Percentiles rank a stretch among this genome's conserved stretches.
Conservation (phyloP, 2,113 vertebrate species). For the Balaenoptera acutorostrata region DNA sequence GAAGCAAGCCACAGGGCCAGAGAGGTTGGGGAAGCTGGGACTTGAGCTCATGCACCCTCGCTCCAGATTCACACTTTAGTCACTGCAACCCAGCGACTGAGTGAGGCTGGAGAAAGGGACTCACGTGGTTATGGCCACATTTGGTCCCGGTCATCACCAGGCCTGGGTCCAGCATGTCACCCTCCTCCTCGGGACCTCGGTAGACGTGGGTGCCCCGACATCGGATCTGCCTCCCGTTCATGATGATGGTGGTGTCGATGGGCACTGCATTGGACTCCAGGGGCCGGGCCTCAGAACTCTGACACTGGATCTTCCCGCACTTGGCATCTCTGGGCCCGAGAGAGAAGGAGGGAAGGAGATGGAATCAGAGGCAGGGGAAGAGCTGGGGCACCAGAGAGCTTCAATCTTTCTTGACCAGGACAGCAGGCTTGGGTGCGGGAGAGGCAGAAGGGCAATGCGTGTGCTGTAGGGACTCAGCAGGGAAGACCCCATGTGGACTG, state of each 20-base stretch:
- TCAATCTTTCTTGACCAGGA: neutral
- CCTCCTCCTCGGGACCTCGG: conserved; percentile 81
- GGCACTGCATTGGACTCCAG: conserved; percentile 89
- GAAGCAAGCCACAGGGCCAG: neutral
- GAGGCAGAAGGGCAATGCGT: neutral
- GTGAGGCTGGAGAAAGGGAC: conserved; percentile 27
- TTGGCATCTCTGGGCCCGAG: conserved; percentile 86
- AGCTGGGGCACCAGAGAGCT: neutral
- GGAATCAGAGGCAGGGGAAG: neutral
- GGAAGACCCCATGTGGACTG: neutral
- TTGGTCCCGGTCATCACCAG: conserved; percentile 96
- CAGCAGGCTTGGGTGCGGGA: neutral
- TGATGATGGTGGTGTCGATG: conserved; percentile 89
- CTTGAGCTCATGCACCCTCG: neutral
- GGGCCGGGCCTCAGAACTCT: conserved; percentile 86
- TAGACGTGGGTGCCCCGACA: conserved; percentile 95
- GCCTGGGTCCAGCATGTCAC: conserved; percentile 94
- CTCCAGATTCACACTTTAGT: neutral
- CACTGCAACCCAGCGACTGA: neutral
- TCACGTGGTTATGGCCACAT: conserved; percentile 91
- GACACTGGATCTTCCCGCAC: conserved; percentile 98
- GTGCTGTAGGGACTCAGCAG: neutral
- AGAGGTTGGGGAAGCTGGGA: neutral
- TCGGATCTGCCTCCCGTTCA: conserved; percentile 73
- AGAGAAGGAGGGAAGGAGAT: conserved; percentile 23